Evolutionary conservation across 1,140 invertebrate species (phyloP).

Genomic region (Oreohelix idahoensis): DNA sequence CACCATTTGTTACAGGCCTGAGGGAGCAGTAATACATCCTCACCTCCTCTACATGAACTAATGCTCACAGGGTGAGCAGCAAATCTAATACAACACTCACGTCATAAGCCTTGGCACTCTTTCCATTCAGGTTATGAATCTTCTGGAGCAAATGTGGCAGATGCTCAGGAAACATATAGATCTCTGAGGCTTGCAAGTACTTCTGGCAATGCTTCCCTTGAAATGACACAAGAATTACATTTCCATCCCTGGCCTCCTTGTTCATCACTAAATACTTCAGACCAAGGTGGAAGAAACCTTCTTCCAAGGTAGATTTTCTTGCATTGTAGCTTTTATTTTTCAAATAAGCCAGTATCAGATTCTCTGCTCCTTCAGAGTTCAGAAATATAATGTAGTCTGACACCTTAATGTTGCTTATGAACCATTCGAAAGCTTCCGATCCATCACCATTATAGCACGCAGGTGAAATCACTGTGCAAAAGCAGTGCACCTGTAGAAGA

Average conservation of each 20-base stretch:
- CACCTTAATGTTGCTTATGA: background rate
- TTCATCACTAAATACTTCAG: background rate
- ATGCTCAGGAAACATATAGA: background rate
- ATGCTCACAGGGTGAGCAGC: background rate
- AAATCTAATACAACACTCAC: background rate
- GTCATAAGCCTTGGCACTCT: background rate
- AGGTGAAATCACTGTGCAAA: background rate
- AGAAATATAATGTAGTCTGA: constrained; percentile 1
- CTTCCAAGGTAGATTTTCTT: background rate
- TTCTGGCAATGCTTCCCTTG: background rate
- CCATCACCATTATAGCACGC: background rate
- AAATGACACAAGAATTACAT: background rate
- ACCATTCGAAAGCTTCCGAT: background rate
- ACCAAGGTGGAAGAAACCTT: background rate
- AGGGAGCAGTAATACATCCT: no score
- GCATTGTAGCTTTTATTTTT: no score
- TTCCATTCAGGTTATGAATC: background rate
- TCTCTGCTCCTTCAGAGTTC: background rate
- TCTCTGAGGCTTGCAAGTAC: background rate
- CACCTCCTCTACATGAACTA: no score
- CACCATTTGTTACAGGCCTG: no score
- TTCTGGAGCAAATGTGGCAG: background rate
- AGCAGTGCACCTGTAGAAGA: background rate
- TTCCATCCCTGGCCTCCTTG: background rate
- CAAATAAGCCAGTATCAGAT: background rate